Conservation (phyloP, 2,797 vertebrate genomes). For the Tarsius wallacei region DNA sequence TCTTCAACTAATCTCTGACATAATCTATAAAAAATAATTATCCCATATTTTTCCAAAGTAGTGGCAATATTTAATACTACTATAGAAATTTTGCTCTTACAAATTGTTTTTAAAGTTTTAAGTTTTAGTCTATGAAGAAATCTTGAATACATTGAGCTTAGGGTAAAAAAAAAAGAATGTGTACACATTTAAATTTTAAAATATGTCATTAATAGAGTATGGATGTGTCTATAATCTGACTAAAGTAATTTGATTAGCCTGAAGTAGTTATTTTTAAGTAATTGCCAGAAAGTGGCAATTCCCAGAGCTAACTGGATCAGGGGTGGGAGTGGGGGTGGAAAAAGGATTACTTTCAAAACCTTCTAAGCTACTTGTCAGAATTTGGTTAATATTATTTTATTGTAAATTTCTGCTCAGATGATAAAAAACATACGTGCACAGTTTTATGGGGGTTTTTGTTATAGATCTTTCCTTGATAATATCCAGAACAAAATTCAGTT, state of each 20-base stretch:
- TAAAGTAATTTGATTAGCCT: constrained; percentile 31
- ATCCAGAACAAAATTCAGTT: constrained; percentile 49
- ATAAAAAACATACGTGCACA: constrained; percentile 12
- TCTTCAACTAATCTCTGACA: not conserved
- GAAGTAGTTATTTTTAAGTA: constrained; percentile 51
- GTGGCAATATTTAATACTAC: constrained; percentile 12
- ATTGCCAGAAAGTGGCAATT: not conserved
- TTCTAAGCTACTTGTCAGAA: constrained; percentile 3
- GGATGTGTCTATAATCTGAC: constrained; percentile 32
- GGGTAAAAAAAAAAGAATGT: not conserved
- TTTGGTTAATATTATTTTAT: constrained; percentile 25
- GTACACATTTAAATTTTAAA: not conserved
- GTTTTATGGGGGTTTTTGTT: not conserved
- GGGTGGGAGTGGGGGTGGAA: not conserved
- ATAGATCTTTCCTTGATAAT: constrained; percentile 22
- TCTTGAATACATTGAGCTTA: not conserved
- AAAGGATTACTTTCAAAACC: not conserved
- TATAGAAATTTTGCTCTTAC: constrained; percentile 18
- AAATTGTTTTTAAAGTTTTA: constrained; percentile 43
- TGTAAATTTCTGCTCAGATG: not conserved
- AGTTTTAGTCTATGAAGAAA: constrained; percentile 46
- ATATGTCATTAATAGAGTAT: constrained; percentile 8
- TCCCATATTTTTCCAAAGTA: constrained; percentile 32
- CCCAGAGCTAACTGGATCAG: not conserved
- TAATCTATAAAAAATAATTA: constrained; percentile 20